Percentiles rank a stretch among this genome's conserved stretches.
These are phyloP conservation scores for Andrena dorsata DNA, from an alignment of 2,888 invertebrate genomes.

Conservation along the genomic window DNA sequence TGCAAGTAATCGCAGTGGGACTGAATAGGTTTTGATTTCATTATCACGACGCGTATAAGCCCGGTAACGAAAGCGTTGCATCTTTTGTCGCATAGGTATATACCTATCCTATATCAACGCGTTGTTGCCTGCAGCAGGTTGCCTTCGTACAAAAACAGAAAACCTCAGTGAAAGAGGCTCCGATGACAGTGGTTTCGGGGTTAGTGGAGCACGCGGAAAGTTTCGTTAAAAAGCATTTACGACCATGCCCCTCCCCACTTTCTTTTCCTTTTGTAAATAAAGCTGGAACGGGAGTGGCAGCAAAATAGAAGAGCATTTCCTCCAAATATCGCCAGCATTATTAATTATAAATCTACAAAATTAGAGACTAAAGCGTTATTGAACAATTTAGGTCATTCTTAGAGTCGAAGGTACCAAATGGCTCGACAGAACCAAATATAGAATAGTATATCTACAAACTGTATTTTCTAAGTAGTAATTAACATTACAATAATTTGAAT, in stretches of 20 bases:
- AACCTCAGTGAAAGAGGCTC: conserved; percentile 71
- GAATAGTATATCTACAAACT: too few relatives aligned
- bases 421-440: too few relatives aligned
- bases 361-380: too few relatives aligned
- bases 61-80: conserved; percentile 36
- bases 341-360: too few relatives aligned
- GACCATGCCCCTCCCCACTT: conserved; percentile 13
- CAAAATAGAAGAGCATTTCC: neutral
- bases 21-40: neutral
- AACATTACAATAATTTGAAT: too few relatives aligned
- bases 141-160: conserved; percentile 51
- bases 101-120: neutral
- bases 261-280: conserved; percentile 52
- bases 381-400: too few relatives aligned
- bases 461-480: too few relatives aligned
- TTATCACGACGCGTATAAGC: neutral
- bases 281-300: neutral
- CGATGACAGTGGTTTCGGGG: conserved; percentile 71
- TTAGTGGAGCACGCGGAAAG: conserved; percentile 66
- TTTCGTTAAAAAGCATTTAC: conserved; percentile 64
- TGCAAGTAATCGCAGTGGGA: neutral
- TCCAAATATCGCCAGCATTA: neutral
- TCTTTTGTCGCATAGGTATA: neutral
- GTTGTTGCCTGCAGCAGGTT: neutral
- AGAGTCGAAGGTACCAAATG: too few relatives aligned